Conservation (phyloP, 2,113 vertebrate genomes). For the Catharus fuscescens region DNA sequence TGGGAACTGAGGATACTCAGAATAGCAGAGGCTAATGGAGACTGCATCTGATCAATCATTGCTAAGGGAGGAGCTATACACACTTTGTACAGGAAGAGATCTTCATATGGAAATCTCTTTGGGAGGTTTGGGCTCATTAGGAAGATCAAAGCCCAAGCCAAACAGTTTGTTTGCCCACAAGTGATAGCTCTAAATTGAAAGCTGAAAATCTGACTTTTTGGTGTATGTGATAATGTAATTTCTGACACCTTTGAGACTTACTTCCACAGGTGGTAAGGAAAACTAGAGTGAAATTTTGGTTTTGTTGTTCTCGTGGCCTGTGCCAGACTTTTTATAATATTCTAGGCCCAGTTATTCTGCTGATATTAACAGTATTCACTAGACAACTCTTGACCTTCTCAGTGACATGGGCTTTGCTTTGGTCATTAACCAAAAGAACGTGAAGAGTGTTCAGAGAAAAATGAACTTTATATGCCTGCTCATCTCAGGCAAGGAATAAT, state of each 20-base stretch:
- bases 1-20: neutral
- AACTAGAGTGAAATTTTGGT: neutral
- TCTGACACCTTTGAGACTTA: neutral
- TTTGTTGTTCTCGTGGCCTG: too few species aligned
- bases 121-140: neutral
- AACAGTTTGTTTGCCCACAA: neutral
- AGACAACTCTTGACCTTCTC: neutral
- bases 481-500: neutral
- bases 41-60: neutral
- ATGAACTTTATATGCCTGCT: constrained; percentile 18
- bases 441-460: neutral
- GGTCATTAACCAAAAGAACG: neutral
- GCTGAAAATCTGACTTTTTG: neutral
- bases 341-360: neutral
- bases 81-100: neutral
- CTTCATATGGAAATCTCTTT: neutral
- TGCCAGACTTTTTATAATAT: neutral
- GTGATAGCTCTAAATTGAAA: neutral
- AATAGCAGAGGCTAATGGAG: neutral
- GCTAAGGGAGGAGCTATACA: neutral
- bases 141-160: neutral
- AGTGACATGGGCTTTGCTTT: neutral
- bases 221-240: neutral
- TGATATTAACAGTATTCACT: neutral
- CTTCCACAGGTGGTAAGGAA: neutral